phyloP scores from a whole-genome alignment of 2,888 invertebrate species.

The Drosophila mulleri region DNA sequence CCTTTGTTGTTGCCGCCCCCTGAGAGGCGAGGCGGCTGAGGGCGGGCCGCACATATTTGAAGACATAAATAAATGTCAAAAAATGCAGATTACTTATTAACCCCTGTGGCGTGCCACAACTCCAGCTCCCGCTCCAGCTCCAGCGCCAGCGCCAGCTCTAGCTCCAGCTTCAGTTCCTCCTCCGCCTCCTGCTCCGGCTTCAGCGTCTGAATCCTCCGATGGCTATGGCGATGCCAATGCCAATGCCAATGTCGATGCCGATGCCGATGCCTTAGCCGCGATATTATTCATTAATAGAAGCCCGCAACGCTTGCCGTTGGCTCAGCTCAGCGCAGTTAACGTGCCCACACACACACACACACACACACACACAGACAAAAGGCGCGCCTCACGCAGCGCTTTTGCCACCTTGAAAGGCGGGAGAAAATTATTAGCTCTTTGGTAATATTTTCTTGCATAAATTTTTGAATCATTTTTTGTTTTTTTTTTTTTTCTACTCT shows the following conservation, averaged over 20 bases:
- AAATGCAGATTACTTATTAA: constrained; percentile 85
- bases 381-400: constrained; percentile 56
- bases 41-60: constrained; percentile 70
- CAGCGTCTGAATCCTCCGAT: constrained; percentile 5
- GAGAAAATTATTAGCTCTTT: constrained; percentile 83
- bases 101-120: constrained; percentile 82
- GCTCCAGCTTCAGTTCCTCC: constrained; percentile 13
- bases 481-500: constrained; percentile 26
- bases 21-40: too few species aligned
- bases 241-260: constrained; percentile 51
- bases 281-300: constrained; percentile 84
- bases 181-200: neutral
- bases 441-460: constrained; percentile 83
- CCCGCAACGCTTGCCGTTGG: constrained; percentile 37
- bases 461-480: constrained; percentile 73
- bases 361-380: neutral
- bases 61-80: constrained; percentile 84
- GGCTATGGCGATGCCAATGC: constrained; percentile 56
- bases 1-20: constrained; percentile 16
- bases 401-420: constrained; percentile 71
- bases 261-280: constrained; percentile 69
- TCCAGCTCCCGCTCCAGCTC: too few species aligned
- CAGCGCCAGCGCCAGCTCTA: too few species aligned
- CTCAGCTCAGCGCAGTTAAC: constrained; percentile 44
- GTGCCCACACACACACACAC: constrained; percentile 15